Conservation (phyloP, 35 echinoderm and acorn worm species). For the Diadema setosum region DNA sequence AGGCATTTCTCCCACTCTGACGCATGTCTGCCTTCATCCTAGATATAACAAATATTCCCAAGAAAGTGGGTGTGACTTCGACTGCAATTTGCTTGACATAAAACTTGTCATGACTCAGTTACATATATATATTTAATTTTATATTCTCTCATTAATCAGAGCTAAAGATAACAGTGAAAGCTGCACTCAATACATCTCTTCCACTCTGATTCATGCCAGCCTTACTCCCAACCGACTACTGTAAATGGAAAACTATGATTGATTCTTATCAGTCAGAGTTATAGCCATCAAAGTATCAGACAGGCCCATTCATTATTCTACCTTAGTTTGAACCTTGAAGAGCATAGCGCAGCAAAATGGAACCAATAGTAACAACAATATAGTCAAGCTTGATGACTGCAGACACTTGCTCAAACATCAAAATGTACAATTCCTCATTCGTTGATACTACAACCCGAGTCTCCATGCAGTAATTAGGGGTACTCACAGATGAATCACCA, state of each 20-base stretch:
- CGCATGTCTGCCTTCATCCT: slow-evolving; percentile 92
- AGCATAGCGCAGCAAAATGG: neutral
- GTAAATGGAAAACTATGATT: no score
- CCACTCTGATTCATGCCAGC: neutral
- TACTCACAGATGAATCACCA: neutral
- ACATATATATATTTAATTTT: neutral
- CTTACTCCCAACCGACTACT: neutral
- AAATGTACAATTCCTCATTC: neutral
- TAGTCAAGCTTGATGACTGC: neutral
- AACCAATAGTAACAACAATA: neutral
- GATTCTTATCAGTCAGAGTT: no score
- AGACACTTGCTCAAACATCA: neutral
- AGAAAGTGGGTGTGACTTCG: neutral
- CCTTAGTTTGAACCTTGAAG: neutral
- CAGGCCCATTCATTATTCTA: no score
- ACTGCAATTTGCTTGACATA: neutral
- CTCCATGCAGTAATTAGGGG: neutral
- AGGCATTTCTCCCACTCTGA: slow-evolving; percentile 87
- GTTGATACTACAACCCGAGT: neutral
- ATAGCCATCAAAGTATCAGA: no score
- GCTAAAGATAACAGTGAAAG: neutral
- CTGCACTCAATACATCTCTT: neutral
- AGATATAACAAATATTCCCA: neutral
- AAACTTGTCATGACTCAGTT: neutral
- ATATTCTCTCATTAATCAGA: neutral